Evolutionary conservation across 2,113 vertebrate species (phyloP).

Genomic region (Eolophus roseicapilla): DNA sequence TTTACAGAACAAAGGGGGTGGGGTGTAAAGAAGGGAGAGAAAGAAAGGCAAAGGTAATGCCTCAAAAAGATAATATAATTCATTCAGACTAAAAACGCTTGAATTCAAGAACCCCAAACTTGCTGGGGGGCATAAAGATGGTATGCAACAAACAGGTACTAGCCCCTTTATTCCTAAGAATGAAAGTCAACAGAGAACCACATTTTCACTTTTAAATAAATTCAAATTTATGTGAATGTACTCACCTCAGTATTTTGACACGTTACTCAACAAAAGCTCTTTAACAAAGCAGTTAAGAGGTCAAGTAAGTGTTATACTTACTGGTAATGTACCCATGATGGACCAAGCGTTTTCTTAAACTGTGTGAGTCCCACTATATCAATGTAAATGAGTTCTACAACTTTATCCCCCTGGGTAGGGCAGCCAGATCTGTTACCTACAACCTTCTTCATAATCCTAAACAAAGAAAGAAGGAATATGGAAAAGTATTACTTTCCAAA

Average conservation of each 20-base stretch:
- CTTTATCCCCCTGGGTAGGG: conserved; percentile 93
- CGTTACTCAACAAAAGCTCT: not conserved
- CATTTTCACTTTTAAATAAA: not conserved
- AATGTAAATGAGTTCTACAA: conserved; percentile 98
- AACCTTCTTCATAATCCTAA: conserved; percentile 97
- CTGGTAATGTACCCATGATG: conserved; percentile 99
- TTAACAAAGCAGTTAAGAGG: not conserved
- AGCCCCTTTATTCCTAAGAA: not conserved
- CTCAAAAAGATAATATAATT: not conserved
- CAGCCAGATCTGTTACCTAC: conserved; percentile 98
- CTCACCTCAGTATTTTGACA: not conserved
- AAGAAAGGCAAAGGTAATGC: not conserved
- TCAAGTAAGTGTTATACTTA: conserved; percentile 75
- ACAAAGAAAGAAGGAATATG: not conserved
- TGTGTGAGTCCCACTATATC: conserved; percentile 97
- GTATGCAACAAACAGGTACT: not conserved
- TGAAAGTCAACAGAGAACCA: not conserved
- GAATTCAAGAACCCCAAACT: not conserved
- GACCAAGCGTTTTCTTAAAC: conserved; percentile 98
- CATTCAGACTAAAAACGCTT: not conserved
- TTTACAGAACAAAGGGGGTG: not conserved
- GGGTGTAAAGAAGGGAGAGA: not conserved
- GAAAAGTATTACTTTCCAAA: not conserved
- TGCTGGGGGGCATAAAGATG: not conserved
- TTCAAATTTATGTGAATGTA: not conserved